Conservation (phyloP, 2,113 vertebrate genomes). For the Ctenodactylus gundi region DNA sequence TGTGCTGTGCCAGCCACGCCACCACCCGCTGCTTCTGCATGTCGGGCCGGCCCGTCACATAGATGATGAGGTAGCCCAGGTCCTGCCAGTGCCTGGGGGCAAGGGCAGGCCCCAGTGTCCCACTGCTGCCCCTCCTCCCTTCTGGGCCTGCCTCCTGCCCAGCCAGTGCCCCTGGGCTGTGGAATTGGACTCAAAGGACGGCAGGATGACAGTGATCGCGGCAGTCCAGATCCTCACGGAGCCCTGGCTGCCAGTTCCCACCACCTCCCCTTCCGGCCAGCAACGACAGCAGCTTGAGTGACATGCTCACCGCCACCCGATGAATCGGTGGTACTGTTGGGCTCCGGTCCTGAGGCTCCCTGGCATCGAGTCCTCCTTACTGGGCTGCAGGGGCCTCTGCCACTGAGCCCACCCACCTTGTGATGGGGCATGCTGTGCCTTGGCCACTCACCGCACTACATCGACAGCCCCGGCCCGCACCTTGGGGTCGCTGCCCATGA, state of each 20-base stretch:
- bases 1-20: constrained; percentile 98
- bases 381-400: neutral
- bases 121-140: neutral
- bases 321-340: neutral
- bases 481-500: constrained; percentile 99
- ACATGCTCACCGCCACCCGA: too few relatives aligned
- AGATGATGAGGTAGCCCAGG: constrained; percentile 98
- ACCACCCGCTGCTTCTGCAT: constrained; percentile 99
- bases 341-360: neutral
- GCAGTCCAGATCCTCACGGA: neutral
- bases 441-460: constrained; percentile 91
- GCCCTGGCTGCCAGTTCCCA: neutral
- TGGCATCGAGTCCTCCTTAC: neutral
- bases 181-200: neutral
- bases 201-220: rapidly evolving
- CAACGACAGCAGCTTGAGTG: too few relatives aligned
- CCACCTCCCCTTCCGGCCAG: too few relatives aligned
- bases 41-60: constrained; percentile 97
- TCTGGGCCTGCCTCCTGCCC: neutral
- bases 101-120: neutral
- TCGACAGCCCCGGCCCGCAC: constrained; percentile 97
- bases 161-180: neutral
- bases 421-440: neutral
- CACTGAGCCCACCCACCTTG: neutral
- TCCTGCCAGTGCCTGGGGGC: constrained; percentile 96